A percentile compares a stretch with the other conserved stretches of the same genome.
These are phyloP conservation scores for Riparia riparia DNA, from an alignment of 2,113 vertebrate species.

Conservation along the genomic window DNA sequence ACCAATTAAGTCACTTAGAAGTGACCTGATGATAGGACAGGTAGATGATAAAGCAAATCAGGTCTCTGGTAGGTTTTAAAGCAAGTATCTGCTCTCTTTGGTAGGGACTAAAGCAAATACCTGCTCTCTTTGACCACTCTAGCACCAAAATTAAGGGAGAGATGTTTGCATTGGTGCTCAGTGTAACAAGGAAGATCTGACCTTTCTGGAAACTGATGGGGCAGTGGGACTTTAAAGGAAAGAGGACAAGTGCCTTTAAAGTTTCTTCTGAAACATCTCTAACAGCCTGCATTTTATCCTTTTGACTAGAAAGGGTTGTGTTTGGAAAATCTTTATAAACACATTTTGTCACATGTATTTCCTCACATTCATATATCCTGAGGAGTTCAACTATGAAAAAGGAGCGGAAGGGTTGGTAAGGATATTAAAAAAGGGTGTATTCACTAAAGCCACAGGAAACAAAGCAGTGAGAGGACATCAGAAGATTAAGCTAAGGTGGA, in stretches of 20 bases:
- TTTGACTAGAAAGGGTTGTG: neutral
- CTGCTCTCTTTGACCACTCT: neutral
- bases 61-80: neutral
- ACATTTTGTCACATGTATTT: neutral
- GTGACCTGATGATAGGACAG: neutral
- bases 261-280: neutral
- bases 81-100: neutral
- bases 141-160: neutral
- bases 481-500: neutral
- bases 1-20: neutral
- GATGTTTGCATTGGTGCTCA: neutral
- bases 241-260: neutral
- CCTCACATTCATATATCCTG: neutral
- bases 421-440: neutral
- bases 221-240: neutral
- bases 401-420: fast-evolving
- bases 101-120: neutral
- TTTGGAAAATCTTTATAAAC: neutral
- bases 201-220: neutral
- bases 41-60: neutral
- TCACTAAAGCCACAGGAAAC: neutral
- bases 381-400: neutral
- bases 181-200: neutral
- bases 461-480: neutral
- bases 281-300: neutral